Evolutionary conservation across 1,140 invertebrate species (phyloP), one percentile per base, ranked within the genome.

Genomic region (Hyles vespertilio): DNA sequence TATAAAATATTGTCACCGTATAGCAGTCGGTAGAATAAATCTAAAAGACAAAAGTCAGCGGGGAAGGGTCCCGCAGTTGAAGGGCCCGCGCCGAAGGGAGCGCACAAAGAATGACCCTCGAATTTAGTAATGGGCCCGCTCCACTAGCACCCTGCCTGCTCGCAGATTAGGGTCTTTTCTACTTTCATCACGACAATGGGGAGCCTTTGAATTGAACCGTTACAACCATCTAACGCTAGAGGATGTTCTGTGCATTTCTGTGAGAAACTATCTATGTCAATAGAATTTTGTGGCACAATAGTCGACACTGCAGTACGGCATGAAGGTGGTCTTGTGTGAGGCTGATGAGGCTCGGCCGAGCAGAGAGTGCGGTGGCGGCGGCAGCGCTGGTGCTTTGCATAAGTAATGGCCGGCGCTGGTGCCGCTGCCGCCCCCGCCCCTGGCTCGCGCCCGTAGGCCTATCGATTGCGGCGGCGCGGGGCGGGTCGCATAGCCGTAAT

Each of bases 391-490:
- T 84, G 81, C 72, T 88, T 88, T 88, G 82, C 85, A 86, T 88
- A 88, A 88, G 79, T 88, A 88, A 88, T 85, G 83, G 81, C 77
- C 78, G 67, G 51, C 67, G 48, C 58, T 72, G 67, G 32, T 50
- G 46, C 66, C 58, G 49, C 62, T 50, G 55, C 57, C 68, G 54
- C 61, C n/a, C 52, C 65, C 49, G 58, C 48, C 64, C 68, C 70
- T 60, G 53, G 60, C 60, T 53, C 69, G 69, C 72, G 73, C 71
- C 79, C 67, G 71, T 83, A 85, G 82, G 84, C 84, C 84, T 87
- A 87, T 87, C 84, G 83, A 88, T 88, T 86, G 85, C 80, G 83
- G 77, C 79, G 80, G 81, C 77, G 81, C 77, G 81, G 77, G 81
- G 82, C 74, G 82, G 82, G 82, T 83, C 84, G 79, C 84, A 85